Evolutionary conservation across 2,113 vertebrate species (phyloP).

Genomic region (Gambusia holbrooki): DNA sequence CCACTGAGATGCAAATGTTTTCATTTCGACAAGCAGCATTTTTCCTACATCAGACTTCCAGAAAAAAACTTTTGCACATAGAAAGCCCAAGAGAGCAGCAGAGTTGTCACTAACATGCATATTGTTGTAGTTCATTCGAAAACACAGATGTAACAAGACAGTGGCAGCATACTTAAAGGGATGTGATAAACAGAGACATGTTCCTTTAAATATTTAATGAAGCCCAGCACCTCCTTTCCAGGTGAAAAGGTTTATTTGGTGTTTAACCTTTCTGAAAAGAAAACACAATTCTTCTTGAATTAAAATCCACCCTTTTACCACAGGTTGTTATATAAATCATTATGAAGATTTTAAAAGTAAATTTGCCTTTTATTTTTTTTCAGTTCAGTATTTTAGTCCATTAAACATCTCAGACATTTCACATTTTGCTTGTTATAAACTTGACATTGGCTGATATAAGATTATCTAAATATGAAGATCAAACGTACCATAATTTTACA

Average conservation of each 20-base stretch:
- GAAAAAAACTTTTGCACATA: neutral
- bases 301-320: too few species aligned
- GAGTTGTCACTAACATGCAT: constrained; percentile 12
- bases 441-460: neutral
- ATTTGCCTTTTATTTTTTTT: too few species aligned
- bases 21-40: neutral
- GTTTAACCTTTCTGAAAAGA: neutral
- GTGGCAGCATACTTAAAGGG: neutral
- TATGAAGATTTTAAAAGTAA: too few species aligned
- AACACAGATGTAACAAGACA: constrained; percentile 10
- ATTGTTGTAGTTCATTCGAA: neutral
- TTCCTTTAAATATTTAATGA: constrained; percentile 9
- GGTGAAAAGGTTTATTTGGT: neutral
- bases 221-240: neutral
- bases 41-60: neutral
- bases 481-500: too few species aligned
- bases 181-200: neutral
- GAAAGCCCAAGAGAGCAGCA: constrained; percentile 12
- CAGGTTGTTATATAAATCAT: too few species aligned
- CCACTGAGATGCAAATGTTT: neutral
- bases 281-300: neutral
- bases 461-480: too few species aligned
- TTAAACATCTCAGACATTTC: too few species aligned
- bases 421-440: neutral
- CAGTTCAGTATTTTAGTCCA: too few species aligned